Base-by-base conservation (phyloP, 2,797 vertebrate genomes). In the Tadarida brasiliensis region DNA sequence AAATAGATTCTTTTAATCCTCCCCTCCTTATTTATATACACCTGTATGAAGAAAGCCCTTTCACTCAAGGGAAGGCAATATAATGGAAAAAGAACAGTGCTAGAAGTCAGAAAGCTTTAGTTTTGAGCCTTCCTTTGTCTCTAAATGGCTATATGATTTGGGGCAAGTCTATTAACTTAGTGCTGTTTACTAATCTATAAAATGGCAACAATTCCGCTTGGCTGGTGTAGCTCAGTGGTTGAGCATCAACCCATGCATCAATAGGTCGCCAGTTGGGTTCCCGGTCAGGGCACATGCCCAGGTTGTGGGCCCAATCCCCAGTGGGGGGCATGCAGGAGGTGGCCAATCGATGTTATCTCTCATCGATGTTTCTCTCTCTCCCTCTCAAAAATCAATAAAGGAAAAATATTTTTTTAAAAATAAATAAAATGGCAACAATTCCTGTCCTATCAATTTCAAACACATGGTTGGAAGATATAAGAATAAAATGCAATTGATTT, bases 401-500 rank as follows among this genome's bases (percentile, higher is more conserved):
- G 7, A 44, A 44, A 44, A 44, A 44, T 44, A 44, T 44, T 5
- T 44, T 44, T 5, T 44, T 44, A 44, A 44, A 44, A 44, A 44
- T 3, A 44, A 44, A 80, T 56, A 91, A 96, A 91, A 90, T 26
- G 61, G 12, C 8, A 97, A 7, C 74, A 86, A 94, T 57, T 94
- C 7, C n/a, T 91, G 11, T 59, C 57, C 56, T 82, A 39, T 47
- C 63, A 74, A 71, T 39, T 92, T 94, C 39, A 96, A 95, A 77
- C 12, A 91, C 17, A 70, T 8, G 5, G 28, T 16, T 91, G 22
- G 59, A 94, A 92, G 28, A 56, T 90, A 5, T 71, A 77, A 88
- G 65, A 87, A 93, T 77, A 95, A 91, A 90, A 93, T n/a, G 71
- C 20, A 84, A 85, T 11, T 81, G 44, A 94, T 78, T 51, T 59